Evolutionary conservation across 2,888 invertebrate genomes (phyloP).

Genomic region (Morpho achilles): DNA sequence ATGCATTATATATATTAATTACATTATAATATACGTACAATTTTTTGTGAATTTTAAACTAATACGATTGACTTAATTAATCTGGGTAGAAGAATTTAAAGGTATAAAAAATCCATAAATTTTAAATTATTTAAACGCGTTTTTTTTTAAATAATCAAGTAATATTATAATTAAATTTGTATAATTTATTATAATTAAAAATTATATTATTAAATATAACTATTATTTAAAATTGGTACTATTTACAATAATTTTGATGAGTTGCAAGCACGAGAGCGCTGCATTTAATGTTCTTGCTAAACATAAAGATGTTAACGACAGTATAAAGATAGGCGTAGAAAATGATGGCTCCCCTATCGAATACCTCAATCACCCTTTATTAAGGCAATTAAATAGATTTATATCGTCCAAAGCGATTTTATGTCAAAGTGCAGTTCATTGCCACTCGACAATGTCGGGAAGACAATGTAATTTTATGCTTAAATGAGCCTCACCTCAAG

Average conservation of each 20-base stretch:
- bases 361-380: conserved; percentile 72
- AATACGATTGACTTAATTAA: no score
- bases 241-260: conserved; percentile 6
- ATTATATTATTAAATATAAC: no score
- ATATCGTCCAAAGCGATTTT: conserved; percentile 72
- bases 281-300: conserved; percentile 33
- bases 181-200: no score
- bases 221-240: no score
- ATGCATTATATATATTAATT: no score
- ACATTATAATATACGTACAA: no score
- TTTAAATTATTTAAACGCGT: conserved; percentile 5
- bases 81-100: no score
- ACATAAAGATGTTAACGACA: conserved; percentile 54
- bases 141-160: no score
- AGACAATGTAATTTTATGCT: conserved; percentile 79
- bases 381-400: conserved; percentile 76
- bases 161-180: no score
- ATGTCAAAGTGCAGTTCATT: conserved; percentile 79
- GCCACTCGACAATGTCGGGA: conserved; percentile 70
- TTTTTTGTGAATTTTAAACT: no score
- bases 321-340: conserved; percentile 54
- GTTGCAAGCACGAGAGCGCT: conserved; percentile 17
- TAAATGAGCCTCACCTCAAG: conserved; percentile 70
- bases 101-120: no score
- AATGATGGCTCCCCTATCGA: conserved; percentile 64